Percentiles rank a stretch among this genome's conserved stretches.
phyloP scores from a whole-genome alignment of 2,113 vertebrate genomes.

The Paradoxurus hermaphroditus region DNA sequence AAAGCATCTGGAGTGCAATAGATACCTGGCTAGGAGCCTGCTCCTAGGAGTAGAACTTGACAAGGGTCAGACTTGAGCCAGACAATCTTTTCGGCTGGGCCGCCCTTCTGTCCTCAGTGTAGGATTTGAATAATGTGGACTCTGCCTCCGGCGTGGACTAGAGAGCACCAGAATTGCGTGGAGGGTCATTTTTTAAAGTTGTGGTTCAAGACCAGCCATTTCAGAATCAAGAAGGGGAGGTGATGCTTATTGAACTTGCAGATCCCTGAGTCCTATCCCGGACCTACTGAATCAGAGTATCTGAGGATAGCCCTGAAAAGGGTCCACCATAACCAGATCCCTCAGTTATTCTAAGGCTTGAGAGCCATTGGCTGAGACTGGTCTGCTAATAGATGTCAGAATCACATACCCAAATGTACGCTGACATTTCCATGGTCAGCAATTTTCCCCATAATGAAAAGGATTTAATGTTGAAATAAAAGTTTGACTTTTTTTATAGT shows the following conservation, averaged over 20 bases:
- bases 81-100: not conserved
- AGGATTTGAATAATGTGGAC: not conserved
- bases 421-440: not conserved
- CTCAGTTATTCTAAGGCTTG: not conserved
- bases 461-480: not conserved
- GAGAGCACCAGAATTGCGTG: not conserved
- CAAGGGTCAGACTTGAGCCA: too few relatives aligned
- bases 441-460: not conserved
- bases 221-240: not conserved
- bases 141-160: not conserved
- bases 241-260: not conserved
- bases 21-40: not conserved
- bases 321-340: rapidly evolving
- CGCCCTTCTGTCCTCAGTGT: not conserved
- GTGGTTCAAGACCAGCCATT: not conserved
- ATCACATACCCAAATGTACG: not conserved
- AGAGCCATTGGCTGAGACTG: not conserved
- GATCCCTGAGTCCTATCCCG: not conserved
- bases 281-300: not conserved
- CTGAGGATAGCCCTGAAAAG: not conserved
- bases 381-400: not conserved
- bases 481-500: not conserved
- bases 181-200: not conserved
- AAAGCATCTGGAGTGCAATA: not conserved
- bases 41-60: not conserved